Evolutionary conservation across 1,140 invertebrate genomes (phyloP).

Genomic region (Polypedilum pembai): DNA sequence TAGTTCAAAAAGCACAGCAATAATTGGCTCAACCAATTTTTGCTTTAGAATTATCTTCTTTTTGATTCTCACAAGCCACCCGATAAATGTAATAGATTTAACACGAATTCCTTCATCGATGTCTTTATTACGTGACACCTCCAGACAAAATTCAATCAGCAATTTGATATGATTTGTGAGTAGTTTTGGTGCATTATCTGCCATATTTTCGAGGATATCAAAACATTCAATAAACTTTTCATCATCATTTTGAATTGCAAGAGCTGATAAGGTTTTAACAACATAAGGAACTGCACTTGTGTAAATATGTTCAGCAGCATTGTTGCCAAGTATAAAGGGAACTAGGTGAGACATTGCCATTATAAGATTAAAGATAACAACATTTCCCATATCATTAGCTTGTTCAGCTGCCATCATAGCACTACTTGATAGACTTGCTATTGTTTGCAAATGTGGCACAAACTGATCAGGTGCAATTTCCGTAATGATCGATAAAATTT

Average conservation of each 20-base stretch:
- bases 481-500: constrained; percentile 38
- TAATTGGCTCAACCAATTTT: constrained; percentile 63
- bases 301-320: constrained; percentile 47
- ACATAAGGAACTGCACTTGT: constrained; percentile 56
- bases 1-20: constrained; percentile 59
- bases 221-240: constrained; percentile 54
- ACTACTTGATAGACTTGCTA: constrained; percentile 37
- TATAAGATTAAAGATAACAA: constrained; percentile 37
- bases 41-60: constrained; percentile 68
- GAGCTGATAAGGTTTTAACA: constrained; percentile 50
- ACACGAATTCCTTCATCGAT: constrained; percentile 54
- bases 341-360: constrained; percentile 37
- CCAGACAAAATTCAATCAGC: constrained; percentile 59
- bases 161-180: constrained; percentile 59
- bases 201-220: constrained; percentile 64
- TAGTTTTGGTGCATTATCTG: constrained; percentile 55
- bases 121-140: constrained; percentile 50
- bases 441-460: constrained; percentile 37
- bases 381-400: constrained; percentile 35
- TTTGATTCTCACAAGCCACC: constrained; percentile 56
- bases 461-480: constrained; percentile 42
- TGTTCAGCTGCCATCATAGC: constrained; percentile 34
- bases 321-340: constrained; percentile 38
- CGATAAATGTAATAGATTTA: constrained; percentile 59
- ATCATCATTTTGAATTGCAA: constrained; percentile 50